Percentiles rank a stretch among this genome's conserved stretches.
phyloP scores from a whole-genome alignment of 2,888 invertebrate genomes.

The Halocaridina rubra region DNA sequence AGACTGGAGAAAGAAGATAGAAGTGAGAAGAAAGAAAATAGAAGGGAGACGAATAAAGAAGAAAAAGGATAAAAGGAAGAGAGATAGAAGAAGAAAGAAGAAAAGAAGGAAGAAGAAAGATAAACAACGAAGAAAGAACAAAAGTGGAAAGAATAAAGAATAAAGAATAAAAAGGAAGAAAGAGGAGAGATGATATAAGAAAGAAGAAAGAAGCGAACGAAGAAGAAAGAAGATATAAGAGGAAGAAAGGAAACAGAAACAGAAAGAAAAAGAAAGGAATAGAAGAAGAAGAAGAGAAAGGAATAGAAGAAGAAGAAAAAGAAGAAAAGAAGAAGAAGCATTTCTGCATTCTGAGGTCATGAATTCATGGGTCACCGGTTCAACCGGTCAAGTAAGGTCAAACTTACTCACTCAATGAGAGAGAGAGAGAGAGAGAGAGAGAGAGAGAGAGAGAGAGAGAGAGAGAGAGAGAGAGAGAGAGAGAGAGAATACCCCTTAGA shows the following conservation, averaged over 20 bases:
- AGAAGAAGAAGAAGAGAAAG: background rate
- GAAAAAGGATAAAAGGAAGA: background rate
- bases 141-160: background rate
- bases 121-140: background rate
- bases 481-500: background rate
- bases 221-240: background rate
- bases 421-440: constrained; percentile 14
- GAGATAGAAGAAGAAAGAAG: background rate
- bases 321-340: background rate
- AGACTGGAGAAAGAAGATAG: too few relatives aligned
- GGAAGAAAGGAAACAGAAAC: background rate
- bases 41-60: too few relatives aligned
- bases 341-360: background rate
- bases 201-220: background rate
- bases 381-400: too few relatives aligned
- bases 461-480: constrained; percentile 19
- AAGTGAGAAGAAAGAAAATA: too few relatives aligned
- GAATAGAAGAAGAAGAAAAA: background rate
- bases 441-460: constrained; percentile 25
- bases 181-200: background rate
- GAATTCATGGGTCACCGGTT: too few relatives aligned
- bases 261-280: background rate
- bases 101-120: background rate
- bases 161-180: background rate
- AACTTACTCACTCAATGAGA: too few relatives aligned